Evolutionary conservation across 2,888 invertebrate species (phyloP), one percentile per base, ranked within the genome.

Genomic region (Periphyllus acericola): DNA sequence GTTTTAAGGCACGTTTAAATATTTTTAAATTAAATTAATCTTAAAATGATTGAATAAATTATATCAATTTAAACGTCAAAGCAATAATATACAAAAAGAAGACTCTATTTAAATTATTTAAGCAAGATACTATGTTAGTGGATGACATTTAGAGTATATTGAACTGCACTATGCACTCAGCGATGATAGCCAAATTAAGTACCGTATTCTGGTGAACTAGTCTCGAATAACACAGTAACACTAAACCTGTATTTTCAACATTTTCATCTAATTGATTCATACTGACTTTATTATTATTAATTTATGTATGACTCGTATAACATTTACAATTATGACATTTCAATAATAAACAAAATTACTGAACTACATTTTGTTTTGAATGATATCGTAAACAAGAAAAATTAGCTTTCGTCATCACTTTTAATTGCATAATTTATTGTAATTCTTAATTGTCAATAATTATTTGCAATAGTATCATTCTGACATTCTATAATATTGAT

Each of bases 111-210:
- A 60, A 81, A 87, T 81, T 60, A 75, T 55, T 72, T 83, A 72
- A 72, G 74, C 66, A 55, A 81, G 80, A 55, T 72, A 80, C 55
- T 34, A 52, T 76, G 76, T 75, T 75, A 75, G 76, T 68, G 34
- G 68, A 68, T 85, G 84, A 46, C 84, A 85, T 85, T 85, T 85
- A 85, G 29, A 85, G 84, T 86, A 80, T 87, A 87, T 87, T 87
- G 81, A 87, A 87, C 87, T 87, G 80, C 25, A n/a, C 68, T 68
- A 46, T 78, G 80, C 72, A 74, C 32, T 81, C 29, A 60, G 46
- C 46, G 9, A 81, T 60, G 55, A 81, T 80, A 19, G 80, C 79
- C 55, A 86, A 79, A 86, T 81, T 81, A 87, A 87, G 71, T 75
- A 87, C 74, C 66, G 80, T 87, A 66, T 87, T 85, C 46, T 78